Conservation (phyloP, 2,113 vertebrate species). For the Aphyosemion australe region DNA sequence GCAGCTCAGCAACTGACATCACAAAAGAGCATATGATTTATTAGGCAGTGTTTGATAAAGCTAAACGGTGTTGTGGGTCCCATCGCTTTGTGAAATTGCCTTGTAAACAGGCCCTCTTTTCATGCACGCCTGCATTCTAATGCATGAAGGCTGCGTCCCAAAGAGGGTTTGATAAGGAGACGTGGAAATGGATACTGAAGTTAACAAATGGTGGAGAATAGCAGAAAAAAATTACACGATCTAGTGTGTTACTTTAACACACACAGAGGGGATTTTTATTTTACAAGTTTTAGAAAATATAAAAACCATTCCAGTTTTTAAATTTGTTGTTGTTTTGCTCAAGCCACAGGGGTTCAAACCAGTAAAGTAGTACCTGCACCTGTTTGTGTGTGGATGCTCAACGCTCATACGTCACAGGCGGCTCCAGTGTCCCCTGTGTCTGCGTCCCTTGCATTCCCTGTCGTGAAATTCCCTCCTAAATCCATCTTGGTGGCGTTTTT, state of each 20-base stretch:
- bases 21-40: slow-evolving; percentile 98
- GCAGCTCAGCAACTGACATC: slow-evolving; percentile 91
- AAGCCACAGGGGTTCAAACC: slow-evolving; percentile 20
- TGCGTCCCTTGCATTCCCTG: slow-evolving; percentile 38
- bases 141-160: slow-evolving; percentile 62
- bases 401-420: slow-evolving; percentile 53
- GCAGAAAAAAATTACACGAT: slow-evolving; percentile 23
- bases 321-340: background rate
- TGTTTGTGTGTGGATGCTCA: slow-evolving; percentile 19
- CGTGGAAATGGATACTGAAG: slow-evolving; percentile 63
- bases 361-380: slow-evolving; percentile 26
- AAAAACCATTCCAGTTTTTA: background rate
- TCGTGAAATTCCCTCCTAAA: slow-evolving; percentile 76
- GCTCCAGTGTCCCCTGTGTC: slow-evolving; percentile 52
- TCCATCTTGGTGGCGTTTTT: slow-evolving; percentile 90
- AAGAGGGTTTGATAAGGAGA: slow-evolving; percentile 72
- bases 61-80: slow-evolving; percentile 87
- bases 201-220: slow-evolving; percentile 36
- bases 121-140: slow-evolving; percentile 74
- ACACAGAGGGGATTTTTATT: slow-evolving; percentile 13
- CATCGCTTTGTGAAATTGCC: slow-evolving; percentile 90
- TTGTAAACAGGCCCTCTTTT: slow-evolving; percentile 83
- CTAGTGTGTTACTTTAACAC: slow-evolving; percentile 19
- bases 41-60: slow-evolving; percentile 92
- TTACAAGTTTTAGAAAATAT: slow-evolving; percentile 5